Percentiles rank a stretch among this genome's conserved stretches.
Conservation (phyloP, 2,113 vertebrate species). For the Tursiops truncatus region DNA sequence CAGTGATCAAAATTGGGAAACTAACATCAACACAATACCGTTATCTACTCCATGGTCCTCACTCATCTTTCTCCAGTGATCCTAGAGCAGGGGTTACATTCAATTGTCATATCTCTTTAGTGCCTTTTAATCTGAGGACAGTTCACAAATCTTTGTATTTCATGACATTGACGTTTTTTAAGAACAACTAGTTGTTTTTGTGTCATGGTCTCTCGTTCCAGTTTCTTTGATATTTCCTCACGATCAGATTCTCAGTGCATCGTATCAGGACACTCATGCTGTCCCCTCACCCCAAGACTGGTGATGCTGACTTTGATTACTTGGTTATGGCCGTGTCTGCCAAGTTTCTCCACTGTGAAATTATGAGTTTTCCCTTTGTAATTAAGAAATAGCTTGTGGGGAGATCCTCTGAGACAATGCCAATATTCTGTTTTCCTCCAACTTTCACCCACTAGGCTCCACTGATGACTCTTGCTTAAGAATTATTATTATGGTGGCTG, state of each 20-base stretch:
- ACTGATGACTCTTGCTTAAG: conserved; percentile 26
- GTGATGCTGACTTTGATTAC: not conserved
- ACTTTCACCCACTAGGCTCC: not conserved
- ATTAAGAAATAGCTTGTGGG: conserved; percentile 19
- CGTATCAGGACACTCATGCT: fast-evolving
- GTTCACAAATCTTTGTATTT: not conserved
- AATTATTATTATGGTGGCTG: not conserved
- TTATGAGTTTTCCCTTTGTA: not conserved
- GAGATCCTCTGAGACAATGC: not conserved
- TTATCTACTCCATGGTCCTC: not conserved
- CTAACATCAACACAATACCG: fast-evolving
- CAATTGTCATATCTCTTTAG: fast-evolving
- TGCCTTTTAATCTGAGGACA: not conserved
- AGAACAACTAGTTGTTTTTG: not conserved
- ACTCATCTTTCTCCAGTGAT: not conserved
- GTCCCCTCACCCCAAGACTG: not conserved
- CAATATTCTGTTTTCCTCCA: conserved; percentile 28
- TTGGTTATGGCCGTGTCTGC: not conserved
- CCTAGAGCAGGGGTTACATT: not conserved
- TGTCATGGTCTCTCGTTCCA: fast-evolving
- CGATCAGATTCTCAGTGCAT: not conserved
- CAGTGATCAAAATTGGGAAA: not conserved
- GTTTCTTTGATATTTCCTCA: not conserved
- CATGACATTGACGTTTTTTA: not conserved
- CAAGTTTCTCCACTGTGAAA: not conserved